These are phyloP conservation scores for Myotis planiceps DNA, from an alignment of 2,797 vertebrate genomes.

Conservation along the genomic window DNA sequence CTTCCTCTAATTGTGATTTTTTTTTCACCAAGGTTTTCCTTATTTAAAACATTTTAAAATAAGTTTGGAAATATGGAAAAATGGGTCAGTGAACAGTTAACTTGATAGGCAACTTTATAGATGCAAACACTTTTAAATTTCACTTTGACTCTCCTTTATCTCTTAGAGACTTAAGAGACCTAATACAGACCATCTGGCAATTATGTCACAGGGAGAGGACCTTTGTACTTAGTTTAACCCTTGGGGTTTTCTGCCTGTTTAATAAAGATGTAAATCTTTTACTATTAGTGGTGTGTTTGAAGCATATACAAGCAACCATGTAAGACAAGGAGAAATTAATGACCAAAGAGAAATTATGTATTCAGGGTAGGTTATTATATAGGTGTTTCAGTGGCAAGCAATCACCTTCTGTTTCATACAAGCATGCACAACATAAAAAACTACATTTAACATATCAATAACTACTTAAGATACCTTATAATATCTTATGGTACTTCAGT, in stretches of 20 bases:
- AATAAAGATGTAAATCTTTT: constrained; percentile 59
- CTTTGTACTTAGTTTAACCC: background rate
- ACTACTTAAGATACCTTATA: background rate
- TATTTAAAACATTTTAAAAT: background rate
- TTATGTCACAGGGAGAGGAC: constrained; percentile 19
- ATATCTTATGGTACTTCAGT: background rate
- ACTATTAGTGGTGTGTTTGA: constrained; percentile 1
- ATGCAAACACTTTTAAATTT: constrained; percentile 30
- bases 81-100: background rate
- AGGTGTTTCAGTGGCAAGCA: background rate
- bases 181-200: background rate
- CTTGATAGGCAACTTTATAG: background rate
- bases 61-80: constrained; percentile 21
- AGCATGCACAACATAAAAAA: background rate
- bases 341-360: background rate
- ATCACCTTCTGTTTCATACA: background rate
- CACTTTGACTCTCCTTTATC: constrained; percentile 39
- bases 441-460: background rate
- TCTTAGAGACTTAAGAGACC: constrained; percentile 15
- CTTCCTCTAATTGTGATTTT: background rate
- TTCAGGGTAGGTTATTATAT: background rate
- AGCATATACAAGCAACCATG: background rate
- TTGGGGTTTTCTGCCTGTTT: constrained; percentile 66
- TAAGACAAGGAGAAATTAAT: constrained; percentile 11
- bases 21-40: background rate